Evolutionary conservation across 2,113 vertebrate genomes (phyloP).

Genomic region (Petrocephalus microphthalmus): DNA sequence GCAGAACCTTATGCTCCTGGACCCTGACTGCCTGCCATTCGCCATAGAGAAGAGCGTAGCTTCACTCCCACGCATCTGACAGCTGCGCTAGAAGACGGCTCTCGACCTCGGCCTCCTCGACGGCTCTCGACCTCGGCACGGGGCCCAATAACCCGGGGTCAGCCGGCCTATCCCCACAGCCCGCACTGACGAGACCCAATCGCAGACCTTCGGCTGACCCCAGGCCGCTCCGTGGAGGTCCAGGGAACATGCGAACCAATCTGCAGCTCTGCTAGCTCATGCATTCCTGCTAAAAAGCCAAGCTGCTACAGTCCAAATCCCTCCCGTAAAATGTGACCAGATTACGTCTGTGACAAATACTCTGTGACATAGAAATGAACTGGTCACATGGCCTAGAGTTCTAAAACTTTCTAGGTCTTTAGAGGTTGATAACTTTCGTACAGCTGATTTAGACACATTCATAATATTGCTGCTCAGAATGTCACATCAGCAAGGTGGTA

Average conservation of each 20-base stretch:
- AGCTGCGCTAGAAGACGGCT: not conserved
- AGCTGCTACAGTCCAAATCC: not conserved
- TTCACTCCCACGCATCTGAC: not conserved
- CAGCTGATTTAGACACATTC: not conserved
- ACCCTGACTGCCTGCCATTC: not conserved
- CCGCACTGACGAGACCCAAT: not conserved
- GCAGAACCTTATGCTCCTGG: not conserved
- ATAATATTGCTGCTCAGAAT: not conserved
- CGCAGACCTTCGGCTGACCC: not conserved
- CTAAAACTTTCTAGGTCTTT: not conserved
- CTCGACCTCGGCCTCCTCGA: not conserved
- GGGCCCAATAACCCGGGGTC: not conserved
- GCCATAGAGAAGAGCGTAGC: not conserved
- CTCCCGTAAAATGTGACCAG: not conserved
- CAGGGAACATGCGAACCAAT: not conserved
- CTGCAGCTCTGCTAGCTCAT: not conserved
- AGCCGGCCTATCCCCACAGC: not conserved
- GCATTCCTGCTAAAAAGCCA: not conserved
- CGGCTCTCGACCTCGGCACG: not conserved
- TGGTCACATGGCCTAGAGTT: not conserved
- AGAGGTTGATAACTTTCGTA: not conserved
- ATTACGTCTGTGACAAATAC: not conserved
- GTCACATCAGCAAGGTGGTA: not conserved
- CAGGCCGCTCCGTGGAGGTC: not conserved
- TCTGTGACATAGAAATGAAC: not conserved